Evolutionary conservation across 2,113 vertebrate genomes (phyloP), one percentile per base, ranked within the genome.

Genomic region (Hoplias malabaricus): DNA sequence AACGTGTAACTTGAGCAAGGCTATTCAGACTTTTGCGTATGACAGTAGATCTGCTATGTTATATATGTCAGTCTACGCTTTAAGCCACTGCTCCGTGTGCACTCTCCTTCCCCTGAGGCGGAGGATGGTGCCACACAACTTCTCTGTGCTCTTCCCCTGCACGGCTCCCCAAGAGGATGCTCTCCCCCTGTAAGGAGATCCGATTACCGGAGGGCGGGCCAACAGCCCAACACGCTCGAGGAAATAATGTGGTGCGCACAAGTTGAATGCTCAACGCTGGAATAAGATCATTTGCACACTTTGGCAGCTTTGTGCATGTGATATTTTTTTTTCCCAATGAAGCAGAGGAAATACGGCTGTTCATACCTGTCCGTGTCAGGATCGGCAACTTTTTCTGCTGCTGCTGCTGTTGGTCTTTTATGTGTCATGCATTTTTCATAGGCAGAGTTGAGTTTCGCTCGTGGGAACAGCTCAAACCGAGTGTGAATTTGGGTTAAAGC

Each of bases 201-300:
- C 59, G 77, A 75, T 77, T 73, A 80, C 77, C 54, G 50, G 77
- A 83, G 77, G 81, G 81, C 81, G 81, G 81, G 81, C 68, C 68
- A 79, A 77, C 59, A 77, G 73, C 61, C 36, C 29, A 73, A 33
- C 40, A 69, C 77, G 66, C 69, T 79, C 73, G 68, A 77, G 77
- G 81, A 80, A 83, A 77, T 59, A 83, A 67, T 79, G 77, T 80
- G 31, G 65, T 80, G 77, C 48, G 54, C 81, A 77, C 53, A 42
- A 80, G 61, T 46, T 76, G 59, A 67, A 75, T 48, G 73, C 81
- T 68, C 43, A 71, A 42, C 19, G 40, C 61, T 59, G 42, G 76
- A 76, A 75, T 75, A 63, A 79, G 62, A 75, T 83, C 73, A 63
- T 73, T 57, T 77, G 61, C 77, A 59, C 66, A 43, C 36, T 40